Base-by-base conservation (phyloP, 2,797 vertebrate genomes). In the Tokudaia tokunoshimensis region DNA sequence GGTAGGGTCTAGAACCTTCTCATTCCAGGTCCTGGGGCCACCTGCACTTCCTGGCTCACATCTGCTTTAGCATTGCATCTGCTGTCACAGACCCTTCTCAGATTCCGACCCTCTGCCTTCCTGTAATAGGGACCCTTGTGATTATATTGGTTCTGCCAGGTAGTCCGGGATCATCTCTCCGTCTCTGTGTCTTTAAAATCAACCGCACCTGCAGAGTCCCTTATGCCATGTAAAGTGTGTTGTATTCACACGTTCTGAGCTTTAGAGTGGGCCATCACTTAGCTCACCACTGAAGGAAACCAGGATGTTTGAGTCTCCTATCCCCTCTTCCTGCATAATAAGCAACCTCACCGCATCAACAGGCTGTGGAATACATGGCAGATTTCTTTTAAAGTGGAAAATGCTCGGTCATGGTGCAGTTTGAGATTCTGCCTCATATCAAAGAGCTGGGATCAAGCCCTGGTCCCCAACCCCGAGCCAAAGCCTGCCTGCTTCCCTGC, bases 381-480 rank as follows among this genome's bases (percentile, higher is more conserved):
- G 63, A 75, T 92, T 95, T 95, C 55, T 76, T 61, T 61, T 61
- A 24, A 61, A 92, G 65, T 72, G 75, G 76, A 91, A 96, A 78
- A 91, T 37, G 59, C 34, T 41, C 31, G 88, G 59, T 55, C 74
- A 87, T 72, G 24, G 19, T 52, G 61, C 44, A 94, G 11, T 88
- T 34, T 94, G 92, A n/a, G 34, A 91, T 91, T 95, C 80, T 78
- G 41, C 15, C 44, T 65, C 65, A 63, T 17, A 26, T 94, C 59
- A 85, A n/a, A 31, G 29, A 59, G 50, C 78, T 67, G 65, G 31
- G 29, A 41, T 72, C 52, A 82, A 92, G 78, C 22, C 61, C 10
- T 26, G 50, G 47, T 84, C 15, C 29, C 26, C 65, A 44, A 91
- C 20, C 44, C 5, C 0, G 19, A 83, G 81, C 61, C 52, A 70